Evolutionary conservation across 2,888 invertebrate genomes (phyloP), one percentile per base, ranked within the genome.

Genomic region (Lacanobia wlatinum): DNA sequence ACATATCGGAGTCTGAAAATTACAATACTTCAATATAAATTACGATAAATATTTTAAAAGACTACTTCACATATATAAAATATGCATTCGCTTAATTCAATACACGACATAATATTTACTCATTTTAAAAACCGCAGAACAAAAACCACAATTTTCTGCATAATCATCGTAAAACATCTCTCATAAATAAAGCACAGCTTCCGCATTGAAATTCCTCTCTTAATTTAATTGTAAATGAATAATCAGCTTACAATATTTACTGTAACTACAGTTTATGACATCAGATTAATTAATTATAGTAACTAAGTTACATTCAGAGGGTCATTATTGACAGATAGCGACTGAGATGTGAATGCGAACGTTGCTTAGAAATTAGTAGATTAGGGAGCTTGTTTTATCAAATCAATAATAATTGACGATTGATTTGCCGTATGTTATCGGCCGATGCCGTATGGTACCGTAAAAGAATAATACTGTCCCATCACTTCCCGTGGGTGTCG

Each of bases 71-170:
- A 56, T 16, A 1, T 40, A 59, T 76, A 14, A 62, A 75, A 75
- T 48, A 77, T 64, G 34, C 34, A 77, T 71, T 58, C 16, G 40
- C 12, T 73, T 75, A 50, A 40, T 48, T 50, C 9, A 38, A 7
- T 46, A 23, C 16, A 34, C n/a, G n/a, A 43, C 34, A 77, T 50
- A 52, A 62, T 61, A 77, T 60, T 68, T 61, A 64, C 61, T 60
- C 48, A 78, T 46, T 72, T 62, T n/a, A 40, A 64, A 40, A n/a
- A 62, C 76, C 61, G 9, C 78, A 73, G 18, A 46, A 21, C 55
- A 28, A 56, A 56, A 43, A 52, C 63, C 56, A 53, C 60, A 77
- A 65, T 78, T 23, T 53, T 65, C 34, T 38, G 73, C 9, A 62
- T 58, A 78, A 62, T 65, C 12, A 65, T 61, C 60, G 50, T 46